Percentiles rank a stretch among this genome's conserved stretches.
These are phyloP conservation scores for Triplophysa bombifrons DNA, from an alignment of 2,797 vertebrate species.

Conservation along the genomic window DNA sequence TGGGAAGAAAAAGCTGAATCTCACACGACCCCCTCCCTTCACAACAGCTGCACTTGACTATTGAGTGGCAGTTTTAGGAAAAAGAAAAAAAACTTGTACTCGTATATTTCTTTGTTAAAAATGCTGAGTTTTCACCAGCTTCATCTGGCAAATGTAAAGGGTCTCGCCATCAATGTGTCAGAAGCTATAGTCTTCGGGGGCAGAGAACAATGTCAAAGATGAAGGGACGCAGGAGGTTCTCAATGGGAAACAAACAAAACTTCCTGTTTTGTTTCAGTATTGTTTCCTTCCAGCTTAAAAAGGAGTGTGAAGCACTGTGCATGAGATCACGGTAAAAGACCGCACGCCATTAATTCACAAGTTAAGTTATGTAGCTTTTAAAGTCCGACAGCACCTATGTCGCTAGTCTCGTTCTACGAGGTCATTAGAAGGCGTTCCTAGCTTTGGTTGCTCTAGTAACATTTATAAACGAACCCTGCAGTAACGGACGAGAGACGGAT, in stretches of 20 bases:
- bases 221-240: constrained; percentile 60
- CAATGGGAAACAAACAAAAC: constrained; percentile 70
- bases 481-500: too few species aligned
- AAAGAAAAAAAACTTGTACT: constrained; percentile 45
- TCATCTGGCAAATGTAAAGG: constrained; percentile 56
- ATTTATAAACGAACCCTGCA: too few species aligned
- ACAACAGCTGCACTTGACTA: constrained; percentile 71
- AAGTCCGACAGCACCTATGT: too few species aligned
- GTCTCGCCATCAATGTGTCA: constrained; percentile 73
- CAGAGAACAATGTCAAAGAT: constrained; percentile 69
- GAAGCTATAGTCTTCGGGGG: constrained; percentile 69
- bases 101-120: constrained; percentile 69
- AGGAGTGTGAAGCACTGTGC: constrained; percentile 1
- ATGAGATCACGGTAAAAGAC: neutral
- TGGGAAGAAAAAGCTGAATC: constrained; percentile 66
- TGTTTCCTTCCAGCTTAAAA: constrained; percentile 71
- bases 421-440: too few species aligned
- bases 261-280: constrained; percentile 78
- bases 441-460: too few species aligned
- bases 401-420: too few species aligned
- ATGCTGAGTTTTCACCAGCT: constrained; percentile 44
- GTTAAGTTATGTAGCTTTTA: neutral
- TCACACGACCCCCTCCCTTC: constrained; percentile 56
- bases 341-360: neutral
- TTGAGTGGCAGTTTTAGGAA: constrained; percentile 45